Evolutionary conservation across 2,797 vertebrate genomes (phyloP), one percentile per base, ranked within the genome.

Genomic region (Clarias fuscus): DNA sequence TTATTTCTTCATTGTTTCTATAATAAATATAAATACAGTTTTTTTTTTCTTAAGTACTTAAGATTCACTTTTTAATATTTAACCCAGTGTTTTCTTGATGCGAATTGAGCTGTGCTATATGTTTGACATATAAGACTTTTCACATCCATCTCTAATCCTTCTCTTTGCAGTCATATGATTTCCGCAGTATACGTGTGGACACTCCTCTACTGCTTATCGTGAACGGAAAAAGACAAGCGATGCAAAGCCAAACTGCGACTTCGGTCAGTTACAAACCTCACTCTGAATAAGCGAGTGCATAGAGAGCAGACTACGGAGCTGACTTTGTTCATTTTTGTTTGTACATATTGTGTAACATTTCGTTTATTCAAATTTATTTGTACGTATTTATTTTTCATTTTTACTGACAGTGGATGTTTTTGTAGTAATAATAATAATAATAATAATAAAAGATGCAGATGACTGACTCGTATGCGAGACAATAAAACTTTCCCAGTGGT

Each of bases 121-220:
- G 22, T 13, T 22, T 20, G 11, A 24, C 6, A 37, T n/a, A 7
- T 17, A 64, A 20, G 18, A 61, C 20, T 24, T 1, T 1, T 90
- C 43, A 85, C 24, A 84, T 70, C 53, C n/a, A 27, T 64, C 22
- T 56, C 48, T 68, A 56, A 27, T 22, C 65, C 43, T 72, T 84
- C 85, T 80, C 76, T 40, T 62, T 64, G 61, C 89, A 98, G 97
- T 93, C 94, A 0, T 97, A 95, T 88, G 94, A 96, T 87, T 98
- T 98, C 91, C 94, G 95, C 88, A 96, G 96, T 91, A 94, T 98
- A 92, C 96, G 97, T 6, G 96, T 98, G 91, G 97, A 97, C 88
- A 96, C 97, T 0, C 97, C 97, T 20, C 92, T 97, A 82, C 92
- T 96, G 62, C 94, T 98, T 24, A 94, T 98, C 24, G 97, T 98